Evolutionary conservation across 1,140 invertebrate genomes (phyloP).

Genomic region (Hyposmocoma kahamanoa): DNA sequence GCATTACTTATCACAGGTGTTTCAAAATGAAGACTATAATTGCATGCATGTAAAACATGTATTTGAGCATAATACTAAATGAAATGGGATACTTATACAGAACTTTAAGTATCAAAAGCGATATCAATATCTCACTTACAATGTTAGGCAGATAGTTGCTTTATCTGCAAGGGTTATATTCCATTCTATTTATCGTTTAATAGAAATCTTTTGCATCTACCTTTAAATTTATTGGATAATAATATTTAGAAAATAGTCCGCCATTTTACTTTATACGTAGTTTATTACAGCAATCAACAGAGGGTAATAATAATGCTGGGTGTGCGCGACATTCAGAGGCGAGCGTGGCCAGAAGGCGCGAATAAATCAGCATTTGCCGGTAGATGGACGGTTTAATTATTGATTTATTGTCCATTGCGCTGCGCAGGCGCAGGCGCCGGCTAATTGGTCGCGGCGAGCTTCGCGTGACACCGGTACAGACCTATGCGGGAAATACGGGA

Average conservation of each 20-base stretch:
- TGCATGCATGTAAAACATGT: too few relatives aligned
- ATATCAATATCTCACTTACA: too few relatives aligned
- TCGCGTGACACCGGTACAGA: conserved; percentile 54
- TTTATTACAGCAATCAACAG: conserved; percentile 23
- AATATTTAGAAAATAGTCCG: background rate
- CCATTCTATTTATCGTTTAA: too few relatives aligned
- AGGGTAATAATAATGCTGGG: conserved; percentile 27
- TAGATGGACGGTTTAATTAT: conserved; percentile 68
- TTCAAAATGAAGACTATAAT: too few relatives aligned
- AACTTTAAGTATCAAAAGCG: too few relatives aligned
- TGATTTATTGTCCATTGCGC: conserved; percentile 60
- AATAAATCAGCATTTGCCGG: conserved; percentile 68
- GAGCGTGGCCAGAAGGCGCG: conserved; percentile 44
- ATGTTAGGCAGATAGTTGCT: too few relatives aligned
- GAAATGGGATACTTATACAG: too few relatives aligned
- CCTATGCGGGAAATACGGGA: conserved; percentile 21
- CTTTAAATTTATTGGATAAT: too few relatives aligned
- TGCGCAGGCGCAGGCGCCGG: conserved; percentile 37
- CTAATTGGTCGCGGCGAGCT: conserved; percentile 62
- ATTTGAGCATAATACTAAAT: too few relatives aligned
- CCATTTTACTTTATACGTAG: conserved; percentile 13
- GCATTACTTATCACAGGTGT: too few relatives aligned
- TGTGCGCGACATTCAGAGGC: conserved; percentile 36
- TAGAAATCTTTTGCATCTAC: too few relatives aligned
- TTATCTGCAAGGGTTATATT: too few relatives aligned